These are phyloP conservation scores for Rhingia campestris DNA, from an alignment of 2,888 invertebrate genomes.

Conservation along the genomic window DNA sequence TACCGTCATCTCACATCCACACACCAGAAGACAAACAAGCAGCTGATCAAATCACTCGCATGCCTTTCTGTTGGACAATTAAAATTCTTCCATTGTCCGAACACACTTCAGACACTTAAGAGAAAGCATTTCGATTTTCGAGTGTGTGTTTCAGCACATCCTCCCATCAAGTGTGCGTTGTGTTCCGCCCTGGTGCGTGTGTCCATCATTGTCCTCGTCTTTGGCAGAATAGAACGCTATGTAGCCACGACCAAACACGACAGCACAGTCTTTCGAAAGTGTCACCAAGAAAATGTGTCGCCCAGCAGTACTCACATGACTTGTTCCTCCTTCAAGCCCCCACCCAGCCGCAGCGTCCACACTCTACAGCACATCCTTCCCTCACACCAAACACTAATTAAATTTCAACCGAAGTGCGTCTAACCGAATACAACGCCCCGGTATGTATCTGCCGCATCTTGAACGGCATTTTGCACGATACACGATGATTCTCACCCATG, in stretches of 20 bases:
- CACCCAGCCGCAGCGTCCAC: neutral
- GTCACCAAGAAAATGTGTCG: conserved; percentile 46
- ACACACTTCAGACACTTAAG: conserved; percentile 41
- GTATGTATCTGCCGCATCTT: conserved; percentile 42
- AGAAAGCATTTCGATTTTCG: conserved; percentile 53
- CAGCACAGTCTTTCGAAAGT: conserved; percentile 36
- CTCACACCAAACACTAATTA: conserved; percentile 57
- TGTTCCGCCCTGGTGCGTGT: conserved; percentile 25
- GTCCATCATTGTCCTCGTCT: conserved; percentile 40
- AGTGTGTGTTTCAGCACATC: conserved; percentile 39
- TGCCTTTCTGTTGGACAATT: conserved; percentile 50
- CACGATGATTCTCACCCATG: conserved; percentile 69
- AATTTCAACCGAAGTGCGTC: conserved; percentile 60
- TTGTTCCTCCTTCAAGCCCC: conserved; percentile 3
- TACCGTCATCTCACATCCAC: conserved; percentile 17
- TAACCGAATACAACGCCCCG: conserved; percentile 26
- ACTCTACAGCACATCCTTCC: neutral
- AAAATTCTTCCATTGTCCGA: conserved; percentile 56
- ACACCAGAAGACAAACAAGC: conserved; percentile 22
- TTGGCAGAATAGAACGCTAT: neutral
- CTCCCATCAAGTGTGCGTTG: conserved; percentile 9
- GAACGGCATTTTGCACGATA: conserved; percentile 54
- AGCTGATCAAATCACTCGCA: conserved; percentile 47
- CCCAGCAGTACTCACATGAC: conserved; percentile 28
- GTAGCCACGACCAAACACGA: neutral